These are phyloP conservation scores for Geococcyx californianus DNA, from an alignment of 2,113 vertebrate species.

Conservation along the genomic window DNA sequence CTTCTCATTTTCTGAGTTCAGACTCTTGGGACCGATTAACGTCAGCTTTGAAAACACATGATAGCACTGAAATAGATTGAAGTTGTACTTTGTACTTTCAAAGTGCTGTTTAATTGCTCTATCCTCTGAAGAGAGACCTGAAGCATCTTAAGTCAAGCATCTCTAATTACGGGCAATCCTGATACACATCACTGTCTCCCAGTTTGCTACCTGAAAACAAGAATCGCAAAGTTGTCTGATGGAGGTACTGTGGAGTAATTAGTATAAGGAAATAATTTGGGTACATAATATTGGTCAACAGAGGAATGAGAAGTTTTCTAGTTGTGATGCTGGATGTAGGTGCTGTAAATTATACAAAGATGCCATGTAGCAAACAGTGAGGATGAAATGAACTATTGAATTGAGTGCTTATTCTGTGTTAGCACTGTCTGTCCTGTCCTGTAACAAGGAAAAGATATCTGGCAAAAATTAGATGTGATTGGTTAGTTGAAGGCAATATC, in stretches of 20 bases:
- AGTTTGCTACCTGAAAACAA: neutral
- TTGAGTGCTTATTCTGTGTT: neutral
- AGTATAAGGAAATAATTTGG: neutral
- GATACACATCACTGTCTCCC: neutral
- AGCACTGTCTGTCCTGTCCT: neutral
- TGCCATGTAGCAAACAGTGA: neutral
- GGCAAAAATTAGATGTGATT: neutral
- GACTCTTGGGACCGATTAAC: slow-evolving; percentile 37
- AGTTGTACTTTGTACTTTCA: slow-evolving; percentile 60
- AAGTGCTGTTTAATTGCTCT: slow-evolving; percentile 63
- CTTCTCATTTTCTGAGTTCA: slow-evolving; percentile 48
- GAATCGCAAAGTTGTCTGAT: neutral
- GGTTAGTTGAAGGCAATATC: neutral
- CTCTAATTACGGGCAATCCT: slow-evolving; percentile 11
- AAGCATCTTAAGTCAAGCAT: slow-evolving; percentile 44
- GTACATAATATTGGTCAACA: neutral
- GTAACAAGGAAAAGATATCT: neutral
- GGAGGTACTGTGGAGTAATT: neutral
- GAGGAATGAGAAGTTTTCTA: neutral
- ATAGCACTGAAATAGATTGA: slow-evolving; percentile 53
- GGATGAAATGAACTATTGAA: neutral
- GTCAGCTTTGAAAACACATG: slow-evolving; percentile 60
- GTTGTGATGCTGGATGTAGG: neutral
- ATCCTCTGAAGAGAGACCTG: slow-evolving; percentile 49
- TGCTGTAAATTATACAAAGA: neutral